These are phyloP conservation scores for Noctua pronuba DNA, from an alignment of 2,888 invertebrate species.

Conservation along the genomic window DNA sequence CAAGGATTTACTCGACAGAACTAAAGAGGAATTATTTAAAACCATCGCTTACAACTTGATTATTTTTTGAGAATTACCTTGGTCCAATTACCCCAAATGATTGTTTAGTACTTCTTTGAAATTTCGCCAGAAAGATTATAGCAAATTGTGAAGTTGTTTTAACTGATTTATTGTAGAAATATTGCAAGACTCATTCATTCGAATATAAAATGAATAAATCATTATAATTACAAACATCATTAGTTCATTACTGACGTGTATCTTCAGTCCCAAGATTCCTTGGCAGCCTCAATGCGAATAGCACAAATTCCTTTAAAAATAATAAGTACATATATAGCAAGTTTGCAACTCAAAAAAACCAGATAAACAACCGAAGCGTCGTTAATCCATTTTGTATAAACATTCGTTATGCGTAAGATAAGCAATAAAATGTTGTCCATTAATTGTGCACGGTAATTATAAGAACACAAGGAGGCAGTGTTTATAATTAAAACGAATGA, in stretches of 20 bases:
- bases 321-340: slow-evolving; percentile 19
- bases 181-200: neutral
- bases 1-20: slow-evolving; percentile 17
- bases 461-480: slow-evolving; percentile 83
- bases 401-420: slow-evolving; percentile 79
- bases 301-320: slow-evolving; percentile 39
- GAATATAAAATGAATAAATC: neutral
- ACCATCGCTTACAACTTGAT: neutral
- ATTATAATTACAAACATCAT: neutral
- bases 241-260: slow-evolving; percentile 8
- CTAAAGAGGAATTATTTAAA: slow-evolving; percentile 7
- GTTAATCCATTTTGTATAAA: slow-evolving; percentile 76
- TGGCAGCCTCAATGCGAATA: slow-evolving; percentile 21
- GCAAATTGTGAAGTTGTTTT: neutral
- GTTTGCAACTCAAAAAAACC: slow-evolving; percentile 54
- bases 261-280: slow-evolving; percentile 7
- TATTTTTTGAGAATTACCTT: neutral
- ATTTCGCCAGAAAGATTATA: neutral
- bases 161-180: too few species aligned
- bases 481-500: slow-evolving; percentile 90
- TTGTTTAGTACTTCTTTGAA: neutral
- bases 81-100: neutral
- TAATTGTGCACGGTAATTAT: slow-evolving; percentile 86
- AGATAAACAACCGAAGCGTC: slow-evolving; percentile 64
- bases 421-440: slow-evolving; percentile 84